phyloP scores from a whole-genome alignment of 2,797 vertebrate genomes.

The Leuciscus waleckii region DNA sequence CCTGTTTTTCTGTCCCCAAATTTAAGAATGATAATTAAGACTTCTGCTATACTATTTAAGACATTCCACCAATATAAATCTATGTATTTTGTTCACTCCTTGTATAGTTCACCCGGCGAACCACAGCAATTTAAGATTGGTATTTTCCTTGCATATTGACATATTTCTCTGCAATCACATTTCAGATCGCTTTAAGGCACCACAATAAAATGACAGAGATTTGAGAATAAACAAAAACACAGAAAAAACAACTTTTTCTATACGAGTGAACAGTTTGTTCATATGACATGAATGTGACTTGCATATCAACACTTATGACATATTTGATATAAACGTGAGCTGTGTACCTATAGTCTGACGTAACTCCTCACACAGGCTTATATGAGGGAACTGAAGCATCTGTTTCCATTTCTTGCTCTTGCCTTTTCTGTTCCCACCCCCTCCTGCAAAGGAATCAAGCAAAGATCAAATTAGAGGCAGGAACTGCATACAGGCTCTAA shows the following conservation, averaged over 20 bases:
- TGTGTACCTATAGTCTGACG: constrained; percentile 85
- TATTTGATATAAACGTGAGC: not conserved
- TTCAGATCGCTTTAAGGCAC: not conserved
- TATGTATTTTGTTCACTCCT: not conserved
- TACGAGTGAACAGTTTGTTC: not conserved
- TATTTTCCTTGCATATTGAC: not conserved
- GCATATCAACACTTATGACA: not conserved
- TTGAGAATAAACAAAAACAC: not conserved
- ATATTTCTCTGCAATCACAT: not conserved
- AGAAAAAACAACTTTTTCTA: not conserved
- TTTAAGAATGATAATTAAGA: not conserved
- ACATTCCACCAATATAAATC: not conserved
- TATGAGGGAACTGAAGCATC: constrained; percentile 97
- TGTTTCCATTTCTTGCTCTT: constrained; percentile 99
- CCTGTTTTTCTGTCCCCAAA: not conserved
- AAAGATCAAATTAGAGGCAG: constrained; percentile 54
- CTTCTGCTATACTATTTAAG: not conserved
- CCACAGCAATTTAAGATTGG: not conserved
- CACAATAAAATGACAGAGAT: not conserved
- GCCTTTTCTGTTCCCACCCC: constrained; percentile 94
- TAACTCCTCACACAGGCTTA: constrained; percentile 94
- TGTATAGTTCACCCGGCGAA: not conserved
- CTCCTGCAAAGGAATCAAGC: constrained; percentile 79
- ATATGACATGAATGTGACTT: not conserved
- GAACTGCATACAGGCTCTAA: constrained; percentile 45